A percentile compares a stretch with the other conserved stretches of the same genome.
Conservation (phyloP, 2,797 vertebrate species). For the Gambelia wislizenii region DNA sequence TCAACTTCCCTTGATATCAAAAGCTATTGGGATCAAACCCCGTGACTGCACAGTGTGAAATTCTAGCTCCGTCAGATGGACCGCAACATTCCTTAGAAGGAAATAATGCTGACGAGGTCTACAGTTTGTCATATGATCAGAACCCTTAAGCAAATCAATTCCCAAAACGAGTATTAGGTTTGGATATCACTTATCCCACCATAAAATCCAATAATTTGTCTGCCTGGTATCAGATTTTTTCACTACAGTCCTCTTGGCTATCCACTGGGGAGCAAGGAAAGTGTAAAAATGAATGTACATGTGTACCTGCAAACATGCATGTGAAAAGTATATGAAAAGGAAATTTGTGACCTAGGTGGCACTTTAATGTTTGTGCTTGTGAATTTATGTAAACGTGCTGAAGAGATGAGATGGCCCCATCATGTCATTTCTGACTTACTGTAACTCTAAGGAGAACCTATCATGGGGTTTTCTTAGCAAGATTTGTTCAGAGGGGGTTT, state of each 20-base stretch:
- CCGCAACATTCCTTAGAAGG: neutral
- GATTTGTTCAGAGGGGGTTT: too few species aligned
- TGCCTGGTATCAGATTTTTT: neutral
- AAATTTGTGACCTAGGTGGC: too few species aligned
- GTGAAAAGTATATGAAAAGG: too few species aligned
- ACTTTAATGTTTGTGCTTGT: too few species aligned
- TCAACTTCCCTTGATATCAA: constrained; percentile 8
- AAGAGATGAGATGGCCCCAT: too few species aligned
- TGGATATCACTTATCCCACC: neutral
- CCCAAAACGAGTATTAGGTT: neutral
- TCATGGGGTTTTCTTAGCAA: too few species aligned
- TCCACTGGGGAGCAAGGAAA: neutral
- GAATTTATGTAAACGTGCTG: too few species aligned
- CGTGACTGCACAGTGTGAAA: neutral
- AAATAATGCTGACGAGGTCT: neutral
- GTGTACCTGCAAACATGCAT: too few species aligned
- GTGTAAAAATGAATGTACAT: neutral
- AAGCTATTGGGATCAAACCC: constrained; percentile 20
- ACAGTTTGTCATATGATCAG: neutral
- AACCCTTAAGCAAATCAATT: neutral
- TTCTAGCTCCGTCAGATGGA: neutral
- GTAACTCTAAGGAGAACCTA: too few species aligned
- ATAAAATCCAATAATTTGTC: neutral
- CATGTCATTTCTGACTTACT: too few species aligned
- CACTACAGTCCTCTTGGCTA: neutral